Base-by-base conservation (phyloP, 2,113 vertebrate species). In the Diadophis punctatus region DNA sequence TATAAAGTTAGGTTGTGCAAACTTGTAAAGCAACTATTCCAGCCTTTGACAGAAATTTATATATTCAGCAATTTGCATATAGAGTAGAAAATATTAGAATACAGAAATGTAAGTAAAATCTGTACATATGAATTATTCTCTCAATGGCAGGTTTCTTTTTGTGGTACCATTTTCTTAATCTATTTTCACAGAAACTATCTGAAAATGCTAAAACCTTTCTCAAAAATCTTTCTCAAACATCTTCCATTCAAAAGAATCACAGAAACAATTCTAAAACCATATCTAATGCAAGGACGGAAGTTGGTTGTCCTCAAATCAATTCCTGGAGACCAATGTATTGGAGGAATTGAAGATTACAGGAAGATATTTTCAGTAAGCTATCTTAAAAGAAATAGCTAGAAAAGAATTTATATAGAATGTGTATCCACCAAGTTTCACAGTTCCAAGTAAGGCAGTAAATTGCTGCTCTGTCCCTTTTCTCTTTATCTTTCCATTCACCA, bases 101-200 rank as follows among this genome's bases (percentile, higher is more conserved):
- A 51, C 86, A 87, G 46, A 87, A 87, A 30, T 51, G 7, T 51
- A 30, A n/a, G 30, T 74, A 34, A 18, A 52, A 60, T 18, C 23
- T 30, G 87, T 43, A 88, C 4, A 12, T 68, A 51, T 51, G 9
- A 23, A 91, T 96, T 95, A 96, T 95, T 94, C 92, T 95, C 92
- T 96, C 91, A 91, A 94, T 94, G 95, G 93, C 95, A 96, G 7
- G 95, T 94, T 95, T 93, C 94, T 94, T 96, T 96, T 96, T 96
- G 95, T 96, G 94, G 94, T 95, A 93, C 92, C 95, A 94, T 94
- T 93, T 84, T 23, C 30, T 63, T 51, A 16, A 22, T 39, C 20
- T 56, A 16, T 56, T 91, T 85, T 90, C 58, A 68, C 4, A 18
- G 27, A 49, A 68, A 18, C 14, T 60, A 46, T 46, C 10, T 58